Conservation (phyloP, 2,113 vertebrate species). For the Onychostruthus taczanowskii region DNA sequence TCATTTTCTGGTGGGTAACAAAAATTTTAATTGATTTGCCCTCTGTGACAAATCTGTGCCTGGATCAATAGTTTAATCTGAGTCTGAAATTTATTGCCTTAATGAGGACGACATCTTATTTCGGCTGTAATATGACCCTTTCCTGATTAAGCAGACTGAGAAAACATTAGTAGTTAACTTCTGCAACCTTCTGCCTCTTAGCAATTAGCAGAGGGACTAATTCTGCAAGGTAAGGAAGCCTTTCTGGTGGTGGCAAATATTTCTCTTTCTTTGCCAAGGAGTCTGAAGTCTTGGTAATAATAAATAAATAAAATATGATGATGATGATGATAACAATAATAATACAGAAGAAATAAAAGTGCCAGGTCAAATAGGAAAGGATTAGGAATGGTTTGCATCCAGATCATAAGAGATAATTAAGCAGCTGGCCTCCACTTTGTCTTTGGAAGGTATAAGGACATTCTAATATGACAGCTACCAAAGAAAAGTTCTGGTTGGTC, state of each 20-base stretch:
- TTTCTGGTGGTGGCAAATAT: background rate
- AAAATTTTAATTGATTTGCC: conserved; percentile 53
- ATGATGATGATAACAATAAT: background rate
- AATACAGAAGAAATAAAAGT: background rate
- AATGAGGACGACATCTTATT: conserved; percentile 44
- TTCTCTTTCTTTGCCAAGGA: background rate
- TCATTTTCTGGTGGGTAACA: background rate
- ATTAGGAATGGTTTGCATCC: background rate
- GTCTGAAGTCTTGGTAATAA: background rate
- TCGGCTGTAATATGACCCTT: conserved; percentile 22
- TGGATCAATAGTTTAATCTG: conserved; percentile 48
- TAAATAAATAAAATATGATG: background rate
- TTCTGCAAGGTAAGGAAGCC: background rate
- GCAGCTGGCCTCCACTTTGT: background rate
- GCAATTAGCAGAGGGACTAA: background rate
- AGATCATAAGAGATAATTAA: background rate
- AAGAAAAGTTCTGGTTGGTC: background rate
- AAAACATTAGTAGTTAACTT: conserved; percentile 30
- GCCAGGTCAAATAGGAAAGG: background rate
- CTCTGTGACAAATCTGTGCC: background rate
- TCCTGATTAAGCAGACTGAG: background rate
- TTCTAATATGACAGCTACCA: background rate
- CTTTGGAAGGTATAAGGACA: background rate
- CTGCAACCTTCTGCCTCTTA: background rate
- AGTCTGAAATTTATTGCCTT: conserved; percentile 25